These are phyloP conservation scores for Chloroceryle aenea DNA, from an alignment of 2,113 vertebrate genomes.

Conservation along the genomic window DNA sequence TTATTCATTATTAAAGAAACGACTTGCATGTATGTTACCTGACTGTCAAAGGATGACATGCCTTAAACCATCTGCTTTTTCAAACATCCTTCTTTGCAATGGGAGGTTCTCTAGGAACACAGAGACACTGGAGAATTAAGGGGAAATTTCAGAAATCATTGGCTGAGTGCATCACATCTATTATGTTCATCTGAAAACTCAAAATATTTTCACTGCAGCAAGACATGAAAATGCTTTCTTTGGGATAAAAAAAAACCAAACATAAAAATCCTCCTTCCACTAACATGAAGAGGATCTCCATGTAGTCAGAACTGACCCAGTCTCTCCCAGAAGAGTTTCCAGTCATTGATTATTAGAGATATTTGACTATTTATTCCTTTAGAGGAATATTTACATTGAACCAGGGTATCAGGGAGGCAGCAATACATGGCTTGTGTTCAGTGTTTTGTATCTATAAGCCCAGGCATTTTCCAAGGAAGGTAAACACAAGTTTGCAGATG, in stretches of 20 bases:
- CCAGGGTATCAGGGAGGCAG: background rate
- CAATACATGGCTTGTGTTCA: background rate
- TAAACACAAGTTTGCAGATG: background rate
- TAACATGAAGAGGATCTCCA: background rate
- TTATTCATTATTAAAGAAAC: background rate
- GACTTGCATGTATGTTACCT: background rate
- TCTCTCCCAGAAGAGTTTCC: background rate
- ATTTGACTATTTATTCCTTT: background rate
- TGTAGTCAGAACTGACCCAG: background rate
- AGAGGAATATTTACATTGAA: background rate
- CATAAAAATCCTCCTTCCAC: background rate
- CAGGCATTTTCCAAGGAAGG: background rate
- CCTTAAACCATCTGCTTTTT: background rate
- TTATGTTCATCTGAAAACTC: background rate
- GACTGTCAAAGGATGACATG: background rate
- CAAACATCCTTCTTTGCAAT: background rate
- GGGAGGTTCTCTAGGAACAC: background rate
- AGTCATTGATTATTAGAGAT: background rate
- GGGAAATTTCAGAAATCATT: background rate
- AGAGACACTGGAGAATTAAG: background rate
- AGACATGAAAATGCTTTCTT: background rate
- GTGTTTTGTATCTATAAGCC: background rate
- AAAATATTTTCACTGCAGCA: background rate
- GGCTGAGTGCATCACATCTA: background rate
- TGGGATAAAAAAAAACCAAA: background rate